Evolutionary conservation across 2,888 invertebrate species (phyloP), one percentile per base, ranked within the genome.

Genomic region (Altica lythri): DNA sequence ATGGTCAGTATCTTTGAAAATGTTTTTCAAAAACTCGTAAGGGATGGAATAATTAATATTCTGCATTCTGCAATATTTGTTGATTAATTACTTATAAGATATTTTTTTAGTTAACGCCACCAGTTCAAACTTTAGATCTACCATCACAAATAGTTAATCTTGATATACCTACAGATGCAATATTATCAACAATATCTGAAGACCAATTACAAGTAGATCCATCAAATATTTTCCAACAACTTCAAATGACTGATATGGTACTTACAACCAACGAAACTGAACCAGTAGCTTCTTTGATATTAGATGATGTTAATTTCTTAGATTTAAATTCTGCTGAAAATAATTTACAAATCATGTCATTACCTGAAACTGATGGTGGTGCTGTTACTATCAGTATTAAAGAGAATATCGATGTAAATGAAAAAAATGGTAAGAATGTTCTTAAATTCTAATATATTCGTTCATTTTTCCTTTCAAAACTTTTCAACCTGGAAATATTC

Each of bases 301-400:
- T 65, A 17, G 59, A 62, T 22, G 65, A 65, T 30, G 58, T 60
- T 13, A 55, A 60, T 4, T 44, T 68, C 12, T 43, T 68, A 9
- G 60, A 64, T 46, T 42, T 64, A 2, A 55, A 60, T 12, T 18
- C 37, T 5, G 14, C 43, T 8, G 44, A 38, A 17, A 51, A 52
- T 27, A 49, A 54, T 27, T 18, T 51, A 6, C 48, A 46, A 29
- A 53, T 53, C 6, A 46, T 54, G 44, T 51, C 56, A 1, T 40
- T 59, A 13, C 58, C 53, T 1, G 40, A 55, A 12, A 25, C 18
- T 5, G 50, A 45, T 22, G 45, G 22, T 6, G 27, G 38, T 6
- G n/a, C n/a, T n/a, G 46, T 53, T 8, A 32, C 48, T 2, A 45
- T 47, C 4, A 49, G 44, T 19, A 44, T 47, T 6, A 40, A 37